phyloP scores from a whole-genome alignment of 2,888 invertebrate genomes.

The Drosophila cracens region DNA sequence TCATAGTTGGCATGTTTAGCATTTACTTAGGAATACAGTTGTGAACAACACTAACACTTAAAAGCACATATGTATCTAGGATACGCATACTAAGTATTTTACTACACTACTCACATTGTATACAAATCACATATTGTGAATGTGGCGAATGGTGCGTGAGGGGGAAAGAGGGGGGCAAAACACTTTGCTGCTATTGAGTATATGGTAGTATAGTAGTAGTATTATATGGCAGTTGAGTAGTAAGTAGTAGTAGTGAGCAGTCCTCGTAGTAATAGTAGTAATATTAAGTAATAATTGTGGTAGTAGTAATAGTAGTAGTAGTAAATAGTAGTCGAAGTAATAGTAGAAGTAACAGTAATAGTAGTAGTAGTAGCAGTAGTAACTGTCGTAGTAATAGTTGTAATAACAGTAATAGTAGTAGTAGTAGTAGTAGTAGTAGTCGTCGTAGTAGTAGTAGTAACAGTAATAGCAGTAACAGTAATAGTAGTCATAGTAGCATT shows the following conservation, averaged over 20 bases:
- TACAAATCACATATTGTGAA: constrained; percentile 51
- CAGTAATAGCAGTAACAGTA: background rate
- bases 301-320: background rate
- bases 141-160: constrained; percentile 45
- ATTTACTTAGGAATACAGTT: constrained; percentile 12
- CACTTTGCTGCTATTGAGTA: constrained; percentile 33
- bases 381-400: background rate
- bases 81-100: constrained; percentile 27
- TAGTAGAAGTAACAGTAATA: background rate
- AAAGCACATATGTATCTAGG: constrained; percentile 40
- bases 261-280: background rate
- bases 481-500: background rate
- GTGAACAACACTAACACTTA: constrained; percentile 42
- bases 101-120: constrained; percentile 48
- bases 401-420: background rate
- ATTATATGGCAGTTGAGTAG: constrained; percentile 5
- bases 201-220: constrained; percentile 10
- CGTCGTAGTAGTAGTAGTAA: too few relatives aligned
- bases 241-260: constrained; percentile 1
- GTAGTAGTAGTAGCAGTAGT: constrained; percentile 1
- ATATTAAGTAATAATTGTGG: background rate
- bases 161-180: background rate
- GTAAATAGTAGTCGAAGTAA: background rate
- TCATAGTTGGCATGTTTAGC: constrained; percentile 10
- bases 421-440: background rate